Evolutionary conservation across 2,888 invertebrate genomes (phyloP).

Genomic region (Tenthredo amoena): DNA sequence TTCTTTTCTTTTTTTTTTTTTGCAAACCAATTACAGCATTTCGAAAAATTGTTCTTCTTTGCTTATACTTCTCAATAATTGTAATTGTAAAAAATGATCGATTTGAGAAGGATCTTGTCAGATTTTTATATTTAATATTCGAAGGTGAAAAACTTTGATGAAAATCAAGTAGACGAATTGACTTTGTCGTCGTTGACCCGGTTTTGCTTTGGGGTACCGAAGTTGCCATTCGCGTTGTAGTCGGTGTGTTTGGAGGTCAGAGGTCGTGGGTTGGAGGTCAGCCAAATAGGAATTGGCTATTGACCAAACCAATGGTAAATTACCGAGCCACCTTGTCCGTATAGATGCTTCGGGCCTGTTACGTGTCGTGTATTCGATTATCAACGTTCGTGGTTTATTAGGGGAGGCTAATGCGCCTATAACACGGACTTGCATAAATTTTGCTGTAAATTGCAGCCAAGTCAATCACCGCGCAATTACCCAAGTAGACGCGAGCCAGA

Average conservation of each 20-base stretch:
- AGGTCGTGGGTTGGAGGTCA: constrained; percentile 65
- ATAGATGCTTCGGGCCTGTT: constrained; percentile 69
- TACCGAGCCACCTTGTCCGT: constrained; percentile 68
- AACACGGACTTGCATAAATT: constrained; percentile 47
- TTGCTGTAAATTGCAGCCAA: background rate
- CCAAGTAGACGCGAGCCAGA: background rate
- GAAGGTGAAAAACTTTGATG: background rate
- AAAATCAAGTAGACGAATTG: background rate
- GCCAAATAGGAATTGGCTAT: constrained; percentile 77
- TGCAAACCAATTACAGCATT: no score
- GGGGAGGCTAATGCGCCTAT: constrained; percentile 34
- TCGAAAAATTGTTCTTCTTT: no score
- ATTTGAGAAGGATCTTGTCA: no score
- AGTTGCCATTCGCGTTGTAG: constrained; percentile 24
- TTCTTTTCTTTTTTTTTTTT: no score
- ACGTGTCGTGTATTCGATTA: constrained; percentile 76
- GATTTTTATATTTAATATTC: no score
- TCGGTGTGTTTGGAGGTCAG: constrained; percentile 33
- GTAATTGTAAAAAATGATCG: no score
- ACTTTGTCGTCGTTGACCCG: background rate
- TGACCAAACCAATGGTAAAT: constrained; percentile 76
- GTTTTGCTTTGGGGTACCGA: background rate
- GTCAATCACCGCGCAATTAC: background rate
- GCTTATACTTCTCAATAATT: no score
- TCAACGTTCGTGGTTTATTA: constrained; percentile 72